These are phyloP conservation scores for Pachyuromys duprasi DNA, from an alignment of 2,797 vertebrate genomes.

Conservation along the genomic window DNA sequence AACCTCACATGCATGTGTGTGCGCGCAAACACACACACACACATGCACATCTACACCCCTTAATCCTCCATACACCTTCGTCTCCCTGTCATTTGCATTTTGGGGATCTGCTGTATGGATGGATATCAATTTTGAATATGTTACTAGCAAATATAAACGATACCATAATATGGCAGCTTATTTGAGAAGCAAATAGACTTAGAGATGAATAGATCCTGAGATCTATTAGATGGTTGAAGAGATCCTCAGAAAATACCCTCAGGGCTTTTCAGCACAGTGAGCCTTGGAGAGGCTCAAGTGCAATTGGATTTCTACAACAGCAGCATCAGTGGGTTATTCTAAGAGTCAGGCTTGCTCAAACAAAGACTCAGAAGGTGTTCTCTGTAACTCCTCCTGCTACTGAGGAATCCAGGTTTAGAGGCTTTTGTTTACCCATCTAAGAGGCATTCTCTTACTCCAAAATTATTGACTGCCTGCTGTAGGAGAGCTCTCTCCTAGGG, in stretches of 20 bases:
- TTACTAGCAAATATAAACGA: background rate
- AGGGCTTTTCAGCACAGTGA: background rate
- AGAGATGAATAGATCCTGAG: background rate
- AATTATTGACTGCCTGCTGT: background rate
- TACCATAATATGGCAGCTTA: background rate
- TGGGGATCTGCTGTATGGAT: background rate
- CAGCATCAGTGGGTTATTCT: background rate
- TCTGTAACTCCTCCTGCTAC: background rate
- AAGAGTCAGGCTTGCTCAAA: background rate
- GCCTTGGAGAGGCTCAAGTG: background rate
- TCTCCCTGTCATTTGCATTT: background rate
- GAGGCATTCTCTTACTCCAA: background rate
- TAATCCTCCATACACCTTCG: background rate
- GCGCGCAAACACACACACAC: background rate
- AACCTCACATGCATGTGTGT: no score
- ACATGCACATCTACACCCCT: background rate
- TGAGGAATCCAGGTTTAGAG: background rate
- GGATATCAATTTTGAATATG: background rate
- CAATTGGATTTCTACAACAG: background rate
- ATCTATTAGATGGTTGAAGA: background rate
- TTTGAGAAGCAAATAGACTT: constrained; percentile 8
- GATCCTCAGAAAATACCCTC: background rate
- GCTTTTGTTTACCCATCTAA: background rate
- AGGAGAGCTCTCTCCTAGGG: background rate
- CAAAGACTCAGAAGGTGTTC: background rate